A percentile compares a stretch with the other conserved stretches of the same genome.
Evolutionary conservation across 1,140 invertebrate genomes (phyloP).

Genomic region (Diabrotica undecimpunctata): DNA sequence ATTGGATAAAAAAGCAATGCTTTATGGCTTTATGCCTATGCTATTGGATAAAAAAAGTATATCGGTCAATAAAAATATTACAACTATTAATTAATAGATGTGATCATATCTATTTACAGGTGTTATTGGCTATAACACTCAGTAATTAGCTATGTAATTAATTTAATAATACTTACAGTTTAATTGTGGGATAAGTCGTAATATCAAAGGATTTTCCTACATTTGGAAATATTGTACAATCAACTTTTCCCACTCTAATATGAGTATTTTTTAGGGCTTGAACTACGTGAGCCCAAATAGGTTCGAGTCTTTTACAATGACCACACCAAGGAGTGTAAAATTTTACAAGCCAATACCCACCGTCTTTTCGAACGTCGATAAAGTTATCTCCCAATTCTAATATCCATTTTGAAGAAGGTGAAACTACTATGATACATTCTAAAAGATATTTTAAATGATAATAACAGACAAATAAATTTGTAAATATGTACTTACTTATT

Average conservation of each 20-base stretch:
- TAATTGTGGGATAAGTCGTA: constrained; percentile 90
- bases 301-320: constrained; percentile 88
- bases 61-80: no score
- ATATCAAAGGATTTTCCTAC: constrained; percentile 83
- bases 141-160: no score
- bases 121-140: no score
- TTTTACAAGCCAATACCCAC: constrained; percentile 82
- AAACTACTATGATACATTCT: not conserved
- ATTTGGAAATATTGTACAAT: constrained; percentile 85
- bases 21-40: no score
- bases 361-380: constrained; percentile 72
- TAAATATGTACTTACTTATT: no score
- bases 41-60: no score
- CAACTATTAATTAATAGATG: no score
- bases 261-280: constrained; percentile 79
- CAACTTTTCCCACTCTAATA: constrained; percentile 84
- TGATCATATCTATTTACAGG: no score
- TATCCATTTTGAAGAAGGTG: constrained; percentile 39
- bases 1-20: no score
- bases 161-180: constrained; percentile 74
- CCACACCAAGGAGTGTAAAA: constrained; percentile 98
- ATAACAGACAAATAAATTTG: not conserved
- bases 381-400: constrained; percentile 78
- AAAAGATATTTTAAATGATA: not conserved
- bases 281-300: constrained; percentile 88